Percentiles rank a stretch among this genome's conserved stretches.
phyloP scores from a whole-genome alignment of 2,888 invertebrate species.

The Hypsopygia costalis region DNA sequence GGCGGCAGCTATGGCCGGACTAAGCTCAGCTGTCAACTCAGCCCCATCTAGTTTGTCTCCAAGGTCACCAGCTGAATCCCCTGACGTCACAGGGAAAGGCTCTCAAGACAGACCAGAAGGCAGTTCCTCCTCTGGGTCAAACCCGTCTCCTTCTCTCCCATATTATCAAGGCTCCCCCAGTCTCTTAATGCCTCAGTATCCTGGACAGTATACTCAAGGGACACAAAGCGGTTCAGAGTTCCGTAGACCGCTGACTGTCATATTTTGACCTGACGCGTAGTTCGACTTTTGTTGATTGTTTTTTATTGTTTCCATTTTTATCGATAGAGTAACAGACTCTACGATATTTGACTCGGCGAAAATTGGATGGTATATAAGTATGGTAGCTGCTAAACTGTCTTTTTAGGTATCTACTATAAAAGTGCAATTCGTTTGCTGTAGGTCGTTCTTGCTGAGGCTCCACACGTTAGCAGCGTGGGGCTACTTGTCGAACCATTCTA shows the following conservation, averaged over 20 bases:
- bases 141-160: conserved; percentile 82
- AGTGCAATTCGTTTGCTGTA: too few relatives aligned
- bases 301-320: conserved; percentile 12
- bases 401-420: too few relatives aligned
- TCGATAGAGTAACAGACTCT: not conserved
- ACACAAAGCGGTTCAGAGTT: conserved; percentile 84
- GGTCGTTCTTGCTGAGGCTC: too few relatives aligned
- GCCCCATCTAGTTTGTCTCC: conserved; percentile 70
- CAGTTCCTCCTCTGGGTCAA: conserved; percentile 82
- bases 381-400: too few relatives aligned
- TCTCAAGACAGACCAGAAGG: conserved; percentile 76
- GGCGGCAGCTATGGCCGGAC: conserved; percentile 80
- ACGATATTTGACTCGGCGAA: too few relatives aligned
- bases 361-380: too few relatives aligned
- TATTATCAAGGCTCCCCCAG: conserved; percentile 81
- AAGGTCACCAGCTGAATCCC: conserved; percentile 76
- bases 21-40: conserved; percentile 63
- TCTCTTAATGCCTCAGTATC: conserved; percentile 85
- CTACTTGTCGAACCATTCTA: too few relatives aligned
- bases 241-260: conserved; percentile 87
- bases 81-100: conserved; percentile 70
- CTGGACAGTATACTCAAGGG: conserved; percentile 78
- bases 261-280: conserved; percentile 88
- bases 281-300: conserved; percentile 26
- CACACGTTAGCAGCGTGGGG: too few relatives aligned